phyloP scores from a whole-genome alignment of 2,113 vertebrate genomes.

The Collichthys lucidus region DNA sequence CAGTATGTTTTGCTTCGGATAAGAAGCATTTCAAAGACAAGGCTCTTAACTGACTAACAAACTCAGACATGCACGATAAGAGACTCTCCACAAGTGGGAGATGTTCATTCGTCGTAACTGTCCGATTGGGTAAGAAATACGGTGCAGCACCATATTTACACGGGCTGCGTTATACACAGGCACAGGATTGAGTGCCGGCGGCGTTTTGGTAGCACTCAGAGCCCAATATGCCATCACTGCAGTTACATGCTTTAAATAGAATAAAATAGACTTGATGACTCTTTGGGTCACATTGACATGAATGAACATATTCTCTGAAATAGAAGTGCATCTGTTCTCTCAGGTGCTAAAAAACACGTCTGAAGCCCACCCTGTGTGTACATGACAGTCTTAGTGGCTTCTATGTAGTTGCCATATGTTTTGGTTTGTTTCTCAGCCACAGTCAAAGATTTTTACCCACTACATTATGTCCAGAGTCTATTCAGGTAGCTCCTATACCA shows the following conservation, averaged over 20 bases:
- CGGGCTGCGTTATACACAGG: not conserved
- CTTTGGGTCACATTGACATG: not conserved
- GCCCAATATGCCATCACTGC: not conserved
- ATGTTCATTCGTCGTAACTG: not conserved
- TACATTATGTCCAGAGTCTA: not conserved
- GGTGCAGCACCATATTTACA: not conserved
- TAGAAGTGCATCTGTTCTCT: not conserved
- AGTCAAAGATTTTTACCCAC: not conserved
- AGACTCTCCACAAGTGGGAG: conserved; percentile 3
- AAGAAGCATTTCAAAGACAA: not conserved
- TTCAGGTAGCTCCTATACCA: too few relatives aligned
- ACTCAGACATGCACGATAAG: not conserved
- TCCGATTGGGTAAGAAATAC: not conserved
- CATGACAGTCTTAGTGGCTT: not conserved
- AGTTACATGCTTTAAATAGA: not conserved
- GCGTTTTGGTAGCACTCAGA: too few relatives aligned
- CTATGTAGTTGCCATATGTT: not conserved
- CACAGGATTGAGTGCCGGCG: too few relatives aligned
- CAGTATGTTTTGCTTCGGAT: not conserved
- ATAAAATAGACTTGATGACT: not conserved
- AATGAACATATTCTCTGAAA: not conserved
- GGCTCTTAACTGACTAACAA: not conserved
- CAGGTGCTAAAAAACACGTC: not conserved
- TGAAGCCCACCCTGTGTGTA: not conserved
- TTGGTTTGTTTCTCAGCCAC: not conserved